Evolutionary conservation across 2,797 vertebrate species (phyloP), one percentile per base, ranked within the genome.

Genomic region (Tarsius wallacei): DNA sequence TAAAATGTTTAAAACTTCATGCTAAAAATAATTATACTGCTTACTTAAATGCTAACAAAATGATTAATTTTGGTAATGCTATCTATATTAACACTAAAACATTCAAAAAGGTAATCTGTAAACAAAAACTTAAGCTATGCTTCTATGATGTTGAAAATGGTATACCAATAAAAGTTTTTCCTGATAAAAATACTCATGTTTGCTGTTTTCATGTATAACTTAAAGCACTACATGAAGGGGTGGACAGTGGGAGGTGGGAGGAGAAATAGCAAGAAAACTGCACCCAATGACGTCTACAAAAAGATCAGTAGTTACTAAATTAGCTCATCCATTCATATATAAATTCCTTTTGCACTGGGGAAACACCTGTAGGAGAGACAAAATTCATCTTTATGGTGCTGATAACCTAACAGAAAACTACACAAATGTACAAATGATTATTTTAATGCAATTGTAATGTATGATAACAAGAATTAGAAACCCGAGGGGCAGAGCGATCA

Each of bases 1-100:
- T 81, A 94, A 95, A 95, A 63, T 63, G 17, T 49, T 93, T 86
- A n/a, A 76, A 47, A 76, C n/a, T 57, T 86, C 28, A 90, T 63
- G 70, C 42, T 82, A n/a, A 33, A 51, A 28, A 49, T 6, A 31
- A 28, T 78, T 73, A 59, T 22, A 73, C 4, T 24, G 76, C 28
- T 87, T 77, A 84, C 73, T 78, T 66, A n/a, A 85, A 81, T 92
- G 49, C 36, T 80, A 53, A 86, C 51, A 92, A 83, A 76, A 91
- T 59, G 24, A 77, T 70, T 63, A 76, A 15, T 49, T 70, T 59
- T 80, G 31, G n/a, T 85, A 88, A 84, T 78, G 13, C 16, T 87
- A 31, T n/a, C 71, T 66, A 73, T 22, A 49, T n/a, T 77, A 88
- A 93, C 33, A 86, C 33, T 70, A 78, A 64, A 82, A 82, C 16